A percentile compares a stretch with the other conserved stretches of the same genome.
These are phyloP conservation scores for Maniola jurtina DNA, from an alignment of 1,140 invertebrate species.

Conservation along the genomic window DNA sequence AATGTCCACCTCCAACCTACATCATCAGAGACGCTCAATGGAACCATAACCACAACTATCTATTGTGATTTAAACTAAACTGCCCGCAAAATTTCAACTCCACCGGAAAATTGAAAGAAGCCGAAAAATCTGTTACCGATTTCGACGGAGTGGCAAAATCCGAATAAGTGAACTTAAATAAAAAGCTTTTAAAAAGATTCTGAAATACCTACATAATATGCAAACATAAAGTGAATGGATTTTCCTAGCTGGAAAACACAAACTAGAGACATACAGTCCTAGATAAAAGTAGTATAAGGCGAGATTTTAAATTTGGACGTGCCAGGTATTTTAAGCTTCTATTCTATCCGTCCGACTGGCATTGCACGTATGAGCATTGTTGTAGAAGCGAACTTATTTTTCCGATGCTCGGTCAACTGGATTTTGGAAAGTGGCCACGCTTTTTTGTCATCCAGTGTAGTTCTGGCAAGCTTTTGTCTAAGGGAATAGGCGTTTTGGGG, in stretches of 20 bases:
- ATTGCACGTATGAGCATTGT: slow-evolving; percentile 7
- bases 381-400: slow-evolving; percentile 3
- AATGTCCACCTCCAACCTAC: too few species aligned
- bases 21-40: too few species aligned
- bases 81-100: too few species aligned
- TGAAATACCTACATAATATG: too few species aligned
- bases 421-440: not conserved
- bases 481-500: not conserved
- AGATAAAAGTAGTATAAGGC: slow-evolving; percentile 2
- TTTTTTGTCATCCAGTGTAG: not conserved
- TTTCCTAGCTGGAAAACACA: not conserved
- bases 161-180: too few species aligned
- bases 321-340: slow-evolving; percentile 4
- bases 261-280: not conserved
- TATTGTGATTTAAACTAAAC: too few species aligned
- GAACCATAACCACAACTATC: too few species aligned
- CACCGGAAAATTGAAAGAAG: too few species aligned
- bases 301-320: slow-evolving; percentile 9
- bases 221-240: not conserved
- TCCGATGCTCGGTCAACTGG: slow-evolving; percentile 8
- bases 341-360: not conserved
- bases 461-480: not conserved
- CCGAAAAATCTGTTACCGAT: too few species aligned
- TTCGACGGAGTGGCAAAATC: too few species aligned
- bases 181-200: too few species aligned